phyloP scores from a whole-genome alignment of 2,888 invertebrate species.

The Caenorhabditis auriculariae region DNA sequence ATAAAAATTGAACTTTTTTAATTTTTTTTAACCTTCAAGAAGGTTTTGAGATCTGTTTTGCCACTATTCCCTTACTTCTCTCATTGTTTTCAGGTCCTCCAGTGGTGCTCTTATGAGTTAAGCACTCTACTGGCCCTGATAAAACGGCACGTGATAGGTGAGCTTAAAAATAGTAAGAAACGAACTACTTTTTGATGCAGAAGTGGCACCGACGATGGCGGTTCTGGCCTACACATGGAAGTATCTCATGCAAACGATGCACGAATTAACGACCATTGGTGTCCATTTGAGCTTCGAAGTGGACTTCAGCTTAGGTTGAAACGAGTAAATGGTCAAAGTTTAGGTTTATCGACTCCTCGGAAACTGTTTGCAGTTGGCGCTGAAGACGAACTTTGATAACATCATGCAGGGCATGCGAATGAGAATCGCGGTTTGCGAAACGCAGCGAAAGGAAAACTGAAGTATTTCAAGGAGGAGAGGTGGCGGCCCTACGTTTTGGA shows the following conservation, averaged over 20 bases:
- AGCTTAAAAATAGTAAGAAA: constrained; percentile 25
- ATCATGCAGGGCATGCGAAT: constrained; percentile 80
- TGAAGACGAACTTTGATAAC: constrained; percentile 80
- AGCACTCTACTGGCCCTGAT: constrained; percentile 52
- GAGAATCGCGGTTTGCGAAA: constrained; percentile 67
- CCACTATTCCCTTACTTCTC: too few species aligned
- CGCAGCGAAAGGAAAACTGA: too few species aligned
- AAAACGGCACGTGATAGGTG: constrained; percentile 56
- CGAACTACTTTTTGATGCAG: constrained; percentile 10
- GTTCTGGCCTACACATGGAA: constrained; percentile 55
- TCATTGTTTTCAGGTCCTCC: constrained; percentile 38
- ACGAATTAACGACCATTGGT: constrained; percentile 69
- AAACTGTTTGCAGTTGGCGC: constrained; percentile 75
- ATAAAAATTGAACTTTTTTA: too few species aligned
- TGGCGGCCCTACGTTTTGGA: constrained; percentile 82
- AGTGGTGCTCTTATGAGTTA: constrained; percentile 61
- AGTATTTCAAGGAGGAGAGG: constrained; percentile 74
- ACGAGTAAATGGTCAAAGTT: not conserved
- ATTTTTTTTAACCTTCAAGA: too few species aligned
- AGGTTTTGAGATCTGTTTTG: too few species aligned
- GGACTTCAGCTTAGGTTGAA: not conserved
- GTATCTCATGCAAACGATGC: constrained; percentile 53
- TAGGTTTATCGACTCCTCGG: constrained; percentile 79
- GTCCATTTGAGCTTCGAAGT: constrained; percentile 85
- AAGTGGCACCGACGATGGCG: constrained; percentile 60